Evolutionary conservation across 92 coral and sea anemone species (phyloP).

Genomic region (Scolanthus callimorphus): DNA sequence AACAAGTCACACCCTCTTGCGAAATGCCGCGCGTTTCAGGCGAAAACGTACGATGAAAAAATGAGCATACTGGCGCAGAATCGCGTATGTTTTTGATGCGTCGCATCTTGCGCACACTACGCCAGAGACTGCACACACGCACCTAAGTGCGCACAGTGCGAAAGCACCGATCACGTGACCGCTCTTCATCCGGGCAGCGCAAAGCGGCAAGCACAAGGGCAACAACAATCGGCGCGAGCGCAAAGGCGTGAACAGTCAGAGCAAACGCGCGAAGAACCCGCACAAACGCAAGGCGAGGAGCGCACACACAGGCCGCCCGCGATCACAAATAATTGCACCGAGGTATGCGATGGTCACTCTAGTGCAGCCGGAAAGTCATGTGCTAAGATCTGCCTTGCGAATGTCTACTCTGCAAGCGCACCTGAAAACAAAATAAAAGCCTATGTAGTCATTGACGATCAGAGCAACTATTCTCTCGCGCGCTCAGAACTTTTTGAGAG

Average conservation of each 20-base stretch:
- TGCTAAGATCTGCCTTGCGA: conserved; percentile 34
- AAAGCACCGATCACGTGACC: too few species aligned
- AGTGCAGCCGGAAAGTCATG: conserved; percentile 18
- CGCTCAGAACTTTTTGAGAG: conserved; percentile 11
- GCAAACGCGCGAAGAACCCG: background rate
- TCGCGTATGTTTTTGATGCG: too few species aligned
- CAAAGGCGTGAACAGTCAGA: background rate
- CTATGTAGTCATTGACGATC: too few species aligned
- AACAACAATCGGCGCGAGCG: too few species aligned
- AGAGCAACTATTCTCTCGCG: conserved; percentile 32
- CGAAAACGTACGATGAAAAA: conserved; percentile 9
- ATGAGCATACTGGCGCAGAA: too few species aligned
- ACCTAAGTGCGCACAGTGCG: too few species aligned
- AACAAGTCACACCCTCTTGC: conserved; percentile 36
- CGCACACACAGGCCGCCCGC: too few species aligned
- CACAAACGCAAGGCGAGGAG: conserved; percentile 17
- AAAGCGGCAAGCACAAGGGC: too few species aligned
- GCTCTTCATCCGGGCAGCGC: conserved; percentile 19
- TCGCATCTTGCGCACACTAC: too few species aligned
- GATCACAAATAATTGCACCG: conserved; percentile 26
- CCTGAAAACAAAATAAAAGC: too few species aligned
- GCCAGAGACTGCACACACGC: too few species aligned
- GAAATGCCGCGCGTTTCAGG: conserved; percentile 26
- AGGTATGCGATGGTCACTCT: conserved; percentile 16
- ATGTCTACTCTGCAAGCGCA: background rate